A percentile compares a stretch with the other conserved stretches of the same genome.
Evolutionary conservation across 2,888 invertebrate species (phyloP).

Genomic region (Mantis religiosa): DNA sequence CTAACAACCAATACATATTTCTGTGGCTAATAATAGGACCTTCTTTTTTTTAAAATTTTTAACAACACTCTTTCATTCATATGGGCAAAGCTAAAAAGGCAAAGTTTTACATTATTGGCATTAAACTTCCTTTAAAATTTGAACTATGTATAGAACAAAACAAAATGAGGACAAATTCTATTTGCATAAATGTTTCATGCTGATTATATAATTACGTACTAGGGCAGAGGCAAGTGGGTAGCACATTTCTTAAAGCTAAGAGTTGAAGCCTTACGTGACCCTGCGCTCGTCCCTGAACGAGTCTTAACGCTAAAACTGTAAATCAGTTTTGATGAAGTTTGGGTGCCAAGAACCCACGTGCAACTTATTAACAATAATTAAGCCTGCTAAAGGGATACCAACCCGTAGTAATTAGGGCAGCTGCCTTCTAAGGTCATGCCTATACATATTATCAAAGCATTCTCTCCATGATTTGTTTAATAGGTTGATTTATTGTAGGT

Average conservation of each 20-base stretch:
- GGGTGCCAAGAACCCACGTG: not conserved
- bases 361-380: not conserved
- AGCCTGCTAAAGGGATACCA: not conserved
- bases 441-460: not conserved
- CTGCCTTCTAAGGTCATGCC: not conserved
- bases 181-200: too few relatives aligned
- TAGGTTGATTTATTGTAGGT: too few relatives aligned
- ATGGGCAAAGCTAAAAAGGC: too few relatives aligned
- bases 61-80: too few relatives aligned
- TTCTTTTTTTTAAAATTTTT: too few relatives aligned
- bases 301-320: not conserved
- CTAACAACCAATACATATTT: too few relatives aligned
- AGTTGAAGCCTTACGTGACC: not conserved
- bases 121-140: too few relatives aligned
- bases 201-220: not conserved
- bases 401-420: not conserved
- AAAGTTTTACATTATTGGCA: too few relatives aligned
- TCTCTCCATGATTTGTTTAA: not conserved
- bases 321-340: not conserved
- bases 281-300: not conserved
- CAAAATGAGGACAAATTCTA: too few relatives aligned
- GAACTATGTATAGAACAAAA: too few relatives aligned
- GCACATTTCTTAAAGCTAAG: not conserved
- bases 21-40: too few relatives aligned
- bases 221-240: not conserved